Conservation (phyloP, 2,797 vertebrate genomes). For the Cetoscarus ocellatus region DNA sequence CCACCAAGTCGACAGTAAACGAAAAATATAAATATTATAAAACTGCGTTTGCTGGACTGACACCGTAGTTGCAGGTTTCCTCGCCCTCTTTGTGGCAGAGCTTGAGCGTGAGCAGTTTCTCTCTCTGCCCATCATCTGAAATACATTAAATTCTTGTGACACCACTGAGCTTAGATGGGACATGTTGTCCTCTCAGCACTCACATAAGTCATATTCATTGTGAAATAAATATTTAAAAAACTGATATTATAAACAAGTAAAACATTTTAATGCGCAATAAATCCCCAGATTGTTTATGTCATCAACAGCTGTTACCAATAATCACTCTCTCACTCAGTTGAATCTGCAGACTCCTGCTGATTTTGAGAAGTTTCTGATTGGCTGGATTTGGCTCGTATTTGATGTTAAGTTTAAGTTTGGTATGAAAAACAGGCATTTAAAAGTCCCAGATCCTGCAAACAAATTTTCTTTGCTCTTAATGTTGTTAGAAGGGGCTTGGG, state of each 20-base stretch:
- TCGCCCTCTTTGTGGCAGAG: too few relatives aligned
- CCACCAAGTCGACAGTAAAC: too few relatives aligned
- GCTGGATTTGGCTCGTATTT: not conserved
- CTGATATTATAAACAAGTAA: not conserved
- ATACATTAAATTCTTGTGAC: not conserved
- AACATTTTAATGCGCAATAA: not conserved
- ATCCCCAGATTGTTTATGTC: not conserved
- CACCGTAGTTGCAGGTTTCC: too few relatives aligned
- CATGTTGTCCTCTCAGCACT: not conserved
- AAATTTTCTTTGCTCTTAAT: too few relatives aligned
- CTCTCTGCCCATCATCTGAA: not conserved
- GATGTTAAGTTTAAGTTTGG: too few relatives aligned
- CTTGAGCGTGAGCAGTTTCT: not conserved
- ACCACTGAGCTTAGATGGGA: not conserved
- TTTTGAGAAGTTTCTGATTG: not conserved
- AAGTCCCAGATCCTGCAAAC: too few relatives aligned
- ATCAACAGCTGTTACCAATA: not conserved
- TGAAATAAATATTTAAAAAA: not conserved
- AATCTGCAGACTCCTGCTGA: not conserved
- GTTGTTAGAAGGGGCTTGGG: too few relatives aligned
- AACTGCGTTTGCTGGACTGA: too few relatives aligned
- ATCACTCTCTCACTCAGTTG: not conserved
- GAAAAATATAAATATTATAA: too few relatives aligned
- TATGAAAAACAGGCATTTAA: too few relatives aligned
- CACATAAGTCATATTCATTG: not conserved